phyloP scores from a whole-genome alignment of 2,113 vertebrate species.

The Myotis davidii region DNA sequence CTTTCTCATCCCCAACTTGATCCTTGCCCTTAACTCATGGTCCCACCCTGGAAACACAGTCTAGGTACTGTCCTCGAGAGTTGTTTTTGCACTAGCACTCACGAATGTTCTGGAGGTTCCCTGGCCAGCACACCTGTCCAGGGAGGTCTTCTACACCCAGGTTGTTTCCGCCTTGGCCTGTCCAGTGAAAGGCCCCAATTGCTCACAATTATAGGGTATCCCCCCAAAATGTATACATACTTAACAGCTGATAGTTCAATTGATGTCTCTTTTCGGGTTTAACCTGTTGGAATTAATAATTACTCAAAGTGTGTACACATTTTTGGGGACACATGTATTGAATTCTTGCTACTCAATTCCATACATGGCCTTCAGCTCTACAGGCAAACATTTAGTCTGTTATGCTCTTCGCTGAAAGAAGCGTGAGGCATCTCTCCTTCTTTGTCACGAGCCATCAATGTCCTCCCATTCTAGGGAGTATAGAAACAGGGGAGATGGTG shows the following conservation, averaged over 20 bases:
- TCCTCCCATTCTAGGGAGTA: neutral
- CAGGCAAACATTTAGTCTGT: neutral
- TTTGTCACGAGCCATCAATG: neutral
- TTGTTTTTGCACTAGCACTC: neutral
- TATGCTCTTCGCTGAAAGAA: neutral
- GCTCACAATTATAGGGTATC: neutral
- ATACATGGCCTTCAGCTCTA: neutral
- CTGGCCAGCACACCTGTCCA: neutral
- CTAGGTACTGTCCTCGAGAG: neutral
- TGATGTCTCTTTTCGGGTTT: no score
- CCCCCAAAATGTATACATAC: no score
- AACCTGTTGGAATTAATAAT: no score
- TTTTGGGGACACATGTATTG: no score
- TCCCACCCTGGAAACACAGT: neutral
- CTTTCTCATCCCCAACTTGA: neutral
- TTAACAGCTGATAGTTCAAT: no score
- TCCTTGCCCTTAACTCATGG: accelerated
- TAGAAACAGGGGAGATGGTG: neutral
- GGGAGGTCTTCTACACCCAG: neutral
- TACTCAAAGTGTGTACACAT: no score
- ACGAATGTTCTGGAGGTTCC: neutral
- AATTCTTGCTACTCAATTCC: neutral
- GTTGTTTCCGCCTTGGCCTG: accelerated
- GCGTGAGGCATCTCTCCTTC: neutral
- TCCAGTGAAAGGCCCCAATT: neutral